Evolutionary conservation across 1,140 invertebrate genomes (phyloP), one percentile per base, ranked within the genome.

Genomic region (Eufriesea mexicana): DNA sequence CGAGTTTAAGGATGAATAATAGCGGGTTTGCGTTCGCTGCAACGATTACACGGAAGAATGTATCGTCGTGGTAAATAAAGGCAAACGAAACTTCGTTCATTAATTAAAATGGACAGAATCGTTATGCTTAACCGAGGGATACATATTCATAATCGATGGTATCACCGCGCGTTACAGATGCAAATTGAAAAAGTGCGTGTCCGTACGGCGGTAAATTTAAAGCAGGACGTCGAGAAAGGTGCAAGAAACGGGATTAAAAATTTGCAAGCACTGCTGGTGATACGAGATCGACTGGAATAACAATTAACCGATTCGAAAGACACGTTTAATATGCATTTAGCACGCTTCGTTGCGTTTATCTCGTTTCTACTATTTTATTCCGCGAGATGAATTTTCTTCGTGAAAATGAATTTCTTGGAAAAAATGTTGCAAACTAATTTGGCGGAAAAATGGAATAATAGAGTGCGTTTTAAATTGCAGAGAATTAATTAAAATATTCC

Each of bases 61-160:
- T 35, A n/a, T 51, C 7, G 20, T 54, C 54, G 6, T 9, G 0
- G 5, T 54, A 54, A 72, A 49, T 18, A 51, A 67, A 42, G 42
- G 23, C 10, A 6, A 20, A 42, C n/a, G 6, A 25, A 49, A 59
- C 23, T 25, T 0, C 18, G 10, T 51, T 61, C 45, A 35, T 79
- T 62, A 73, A 72, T 72, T 72, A 49, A 51, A 20, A 68, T n/a
- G 47, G 35, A 64, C 20, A 66, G 55, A 61, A 51, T 35, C 45
- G 28, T 67, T 61, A 45, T 62, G 62, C 55, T 77, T 55, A 45
- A 78, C 68, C 57, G 57, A 68, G 45, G 8, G 55, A 85, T 72
- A 83, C 75, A 66, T 74, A 80, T 80, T 73, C 78, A 80, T 74
- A 51, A 54, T 80, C 47, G 78, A 80, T 64, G 20, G 18, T 79